Conservation (phyloP, 2,888 invertebrate genomes). For the Cybosia mesomella region DNA sequence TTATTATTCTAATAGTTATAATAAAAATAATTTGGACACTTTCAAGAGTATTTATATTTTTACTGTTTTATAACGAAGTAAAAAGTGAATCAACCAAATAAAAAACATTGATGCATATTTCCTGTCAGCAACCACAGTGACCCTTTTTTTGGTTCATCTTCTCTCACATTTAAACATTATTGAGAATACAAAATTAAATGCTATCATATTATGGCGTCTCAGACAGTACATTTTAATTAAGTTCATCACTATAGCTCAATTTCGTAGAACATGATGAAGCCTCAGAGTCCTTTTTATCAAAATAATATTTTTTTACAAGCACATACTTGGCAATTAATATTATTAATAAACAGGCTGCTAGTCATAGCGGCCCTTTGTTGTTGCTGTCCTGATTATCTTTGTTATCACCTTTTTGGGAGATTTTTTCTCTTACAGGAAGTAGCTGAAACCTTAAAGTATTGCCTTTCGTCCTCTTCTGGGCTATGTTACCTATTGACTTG, state of each 20-base stretch:
- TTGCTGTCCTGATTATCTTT: conserved; percentile 50
- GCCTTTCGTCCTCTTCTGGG: conserved; percentile 89
- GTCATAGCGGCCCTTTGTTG: conserved; percentile 78
- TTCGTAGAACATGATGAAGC: conserved; percentile 29
- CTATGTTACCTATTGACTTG: conserved; percentile 83
- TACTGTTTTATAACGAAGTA: too few species aligned
- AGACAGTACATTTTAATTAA: conserved; percentile 13
- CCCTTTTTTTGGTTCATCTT: background rate
- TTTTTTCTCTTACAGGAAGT: conserved; percentile 76
- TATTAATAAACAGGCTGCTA: conserved; percentile 64
- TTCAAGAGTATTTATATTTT: too few species aligned
- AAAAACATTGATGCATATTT: too few species aligned
- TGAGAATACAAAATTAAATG: conserved; percentile 35
- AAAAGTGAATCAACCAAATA: too few species aligned
- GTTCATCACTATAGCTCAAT: conserved; percentile 17
- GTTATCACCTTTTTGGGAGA: conserved; percentile 49
- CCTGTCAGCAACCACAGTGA: too few species aligned
- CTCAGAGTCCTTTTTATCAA: conserved; percentile 39
- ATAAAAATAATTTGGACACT: too few species aligned
- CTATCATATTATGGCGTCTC: conserved; percentile 19
- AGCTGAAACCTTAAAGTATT: conserved; percentile 88
- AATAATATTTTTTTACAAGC: conserved; percentile 65
- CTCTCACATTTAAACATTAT: background rate
- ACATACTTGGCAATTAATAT: conserved; percentile 72
- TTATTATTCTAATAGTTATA: too few species aligned